Percentiles rank a stretch among this genome's conserved stretches.
These are phyloP conservation scores for Aphaenogaster floridana DNA, from an alignment of 1,140 invertebrate species.

Conservation along the genomic window DNA sequence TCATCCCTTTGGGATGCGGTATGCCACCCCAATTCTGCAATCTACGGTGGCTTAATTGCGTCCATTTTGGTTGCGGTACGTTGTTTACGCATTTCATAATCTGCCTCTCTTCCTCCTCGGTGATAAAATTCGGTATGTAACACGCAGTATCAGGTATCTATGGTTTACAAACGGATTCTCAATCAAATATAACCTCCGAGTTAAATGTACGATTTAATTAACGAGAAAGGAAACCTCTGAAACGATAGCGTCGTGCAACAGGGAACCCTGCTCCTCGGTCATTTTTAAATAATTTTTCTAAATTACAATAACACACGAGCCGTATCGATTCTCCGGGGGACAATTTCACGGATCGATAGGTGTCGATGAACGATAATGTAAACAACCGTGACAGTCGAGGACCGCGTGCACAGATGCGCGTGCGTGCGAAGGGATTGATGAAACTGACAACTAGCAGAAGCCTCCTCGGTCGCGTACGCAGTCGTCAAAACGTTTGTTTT, in stretches of 20 bases:
- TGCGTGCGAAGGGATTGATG: slow-evolving; percentile 8
- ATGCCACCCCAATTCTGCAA: slow-evolving; percentile 99
- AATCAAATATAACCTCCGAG: slow-evolving; percentile 50
- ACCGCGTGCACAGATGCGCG: slow-evolving; percentile 9
- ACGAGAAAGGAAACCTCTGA: slow-evolving; percentile 52
- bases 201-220: not conserved
- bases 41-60: slow-evolving; percentile 95
- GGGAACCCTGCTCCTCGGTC: not conserved
- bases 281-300: not conserved
- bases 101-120: slow-evolving; percentile 92
- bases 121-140: slow-evolving; percentile 98
- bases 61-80: slow-evolving; percentile 98
- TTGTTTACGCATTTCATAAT: slow-evolving; percentile 92
- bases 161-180: not conserved
- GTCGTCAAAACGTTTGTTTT: slow-evolving; percentile 45
- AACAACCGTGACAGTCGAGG: slow-evolving; percentile 36
- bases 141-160: slow-evolving; percentile 91
- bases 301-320: not conserved
- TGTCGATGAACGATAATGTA: slow-evolving; percentile 42
- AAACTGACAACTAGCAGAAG: slow-evolving; percentile 35
- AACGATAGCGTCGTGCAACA: slow-evolving; percentile 9
- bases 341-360: not conserved
- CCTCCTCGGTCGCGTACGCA: not conserved
- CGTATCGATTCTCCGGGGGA: not conserved
- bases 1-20: slow-evolving; percentile 97